Evolutionary conservation across 2,113 vertebrate species (phyloP), one percentile per base, ranked within the genome.

Genomic region (Chauna torquata): DNA sequence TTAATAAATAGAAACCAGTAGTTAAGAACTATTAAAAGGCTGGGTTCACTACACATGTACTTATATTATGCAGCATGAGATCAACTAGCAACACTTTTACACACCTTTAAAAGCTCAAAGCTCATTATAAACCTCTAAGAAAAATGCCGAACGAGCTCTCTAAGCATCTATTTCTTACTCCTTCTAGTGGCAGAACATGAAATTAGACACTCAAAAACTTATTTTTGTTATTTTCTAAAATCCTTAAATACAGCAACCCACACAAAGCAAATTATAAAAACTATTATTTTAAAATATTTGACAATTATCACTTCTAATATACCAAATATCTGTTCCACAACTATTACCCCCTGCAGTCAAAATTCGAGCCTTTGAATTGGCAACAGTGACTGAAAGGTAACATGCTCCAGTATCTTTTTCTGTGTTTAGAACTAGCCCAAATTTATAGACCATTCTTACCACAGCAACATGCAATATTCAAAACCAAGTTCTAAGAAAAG

Each of bases 141-240:
- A 80, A 74, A 75, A 42, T 4, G 4, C 8, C 40, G 34, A 82
- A 40, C 17, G 30, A 92, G 52, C 20, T 59, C 23, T 79, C 25
- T 8, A 75, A 52, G 27, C 7, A 38, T 71, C 65, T 94, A 88
- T 70, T 87, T 79, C 88, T 96, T 45, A 83, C 96, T 94, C 85
- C 81, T 93, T 96, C 97, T 97, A 94, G 76, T 59, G 93, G 97
- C 44, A 92, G 75, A 65, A 57, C 50, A 83, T 57, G 38, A 84
- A 93, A 93, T 71, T 55, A n/a, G 32, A 50, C 45, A 22, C 27
- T 50, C 6, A 62, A 78, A 32, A 58, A 1, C 5, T 38, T 49
- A 28, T 16, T 84, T 77, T 57, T 57, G 27, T 66, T 52, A 25
- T 47, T 30, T 91, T 89, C 40, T 79, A 50, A 89, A 89, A 32